Base-by-base conservation (phyloP, 2,113 vertebrate species). In the Apodemus speciosus region DNA sequence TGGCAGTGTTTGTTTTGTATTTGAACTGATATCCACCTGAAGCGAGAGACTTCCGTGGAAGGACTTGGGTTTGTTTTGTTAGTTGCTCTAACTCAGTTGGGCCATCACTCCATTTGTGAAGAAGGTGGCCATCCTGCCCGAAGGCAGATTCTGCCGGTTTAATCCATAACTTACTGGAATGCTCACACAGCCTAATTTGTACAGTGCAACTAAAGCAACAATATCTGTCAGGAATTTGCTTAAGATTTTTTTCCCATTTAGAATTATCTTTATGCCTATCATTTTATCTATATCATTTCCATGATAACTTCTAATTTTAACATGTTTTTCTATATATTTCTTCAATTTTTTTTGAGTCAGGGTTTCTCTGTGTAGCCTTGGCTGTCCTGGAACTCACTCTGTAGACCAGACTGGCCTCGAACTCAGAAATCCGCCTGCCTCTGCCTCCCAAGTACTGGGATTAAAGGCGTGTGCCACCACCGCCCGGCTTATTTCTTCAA, bases 81-180 rank as follows among this genome's bases (percentile, higher is more conserved):
- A 51, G 25, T 38, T 4, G 30, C 53, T 85, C 40, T 18, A 6
- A 27, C 13, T 68, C 30, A 25, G 2, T 15, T 51, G n/a, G 25
- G 7, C 4, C 0, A 25, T 10, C 43, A 49, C 16, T 21, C 15
- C 49, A 0, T 20, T n/a, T 30, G 23, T 73, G 46, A n/a, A 3
- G 58, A 14, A 72, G 35, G 56, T 10, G 0, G 8, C 13, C 56
- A 20, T 62, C 56, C 62, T 68, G 18, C 32, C 83, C 4, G 43
- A 62, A 30, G 80, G 25, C 38, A 0, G 43, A 18, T 43, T 68
- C 85, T 11, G 8, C 21, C 40, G 1, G 0, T 56, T 62, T 4
- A 18, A 30, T 3, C 40, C 46, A 35, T 80, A 23, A 20, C 15
- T 40, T n/a, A n/a, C 18, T 18, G 2, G 30, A 40, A 30, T 3